Evolutionary conservation across 1,140 invertebrate genomes (phyloP).

Genomic region (Heliconius himera): DNA sequence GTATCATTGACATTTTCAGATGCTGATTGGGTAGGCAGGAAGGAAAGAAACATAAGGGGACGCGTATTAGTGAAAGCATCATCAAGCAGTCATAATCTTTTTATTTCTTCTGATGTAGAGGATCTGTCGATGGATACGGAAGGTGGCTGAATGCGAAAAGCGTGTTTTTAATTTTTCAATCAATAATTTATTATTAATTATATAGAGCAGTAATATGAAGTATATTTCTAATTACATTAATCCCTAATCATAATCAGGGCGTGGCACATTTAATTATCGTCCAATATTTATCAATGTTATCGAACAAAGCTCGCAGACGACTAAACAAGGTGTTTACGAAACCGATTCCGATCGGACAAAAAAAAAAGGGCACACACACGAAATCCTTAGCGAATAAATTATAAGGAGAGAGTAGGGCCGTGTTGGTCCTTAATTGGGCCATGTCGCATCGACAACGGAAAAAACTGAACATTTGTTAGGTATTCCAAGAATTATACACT

Average conservation of each 20-base stretch:
- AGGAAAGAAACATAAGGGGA: no score
- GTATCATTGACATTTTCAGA: no score
- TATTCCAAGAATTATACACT: conserved; percentile 78
- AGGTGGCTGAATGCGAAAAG: no score
- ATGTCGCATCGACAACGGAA: conserved; percentile 68
- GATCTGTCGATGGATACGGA: no score
- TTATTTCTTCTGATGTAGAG: no score
- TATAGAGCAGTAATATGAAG: no score
- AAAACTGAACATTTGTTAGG: conserved; percentile 79
- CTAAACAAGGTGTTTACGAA: conserved; percentile 79
- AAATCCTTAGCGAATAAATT: conserved; percentile 77
- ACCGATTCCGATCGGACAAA: conserved; percentile 64
- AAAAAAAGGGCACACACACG: conserved; percentile 57
- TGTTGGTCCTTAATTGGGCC: conserved; percentile 76
- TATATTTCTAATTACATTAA: no score
- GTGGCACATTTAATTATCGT: not conserved
- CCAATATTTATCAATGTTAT: conserved; percentile 30
- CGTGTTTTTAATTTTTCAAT: no score
- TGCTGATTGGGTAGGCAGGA: no score
- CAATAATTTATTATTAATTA: no score
- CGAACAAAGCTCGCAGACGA: conserved; percentile 60
- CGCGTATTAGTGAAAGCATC: no score
- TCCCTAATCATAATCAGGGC: not conserved
- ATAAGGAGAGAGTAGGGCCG: conserved; percentile 62
- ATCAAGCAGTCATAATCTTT: no score